A percentile compares a stretch with the other conserved stretches of the same genome.
These are phyloP conservation scores for Deroptyus accipitrinus DNA, from an alignment of 2,113 vertebrate genomes.

Conservation along the genomic window DNA sequence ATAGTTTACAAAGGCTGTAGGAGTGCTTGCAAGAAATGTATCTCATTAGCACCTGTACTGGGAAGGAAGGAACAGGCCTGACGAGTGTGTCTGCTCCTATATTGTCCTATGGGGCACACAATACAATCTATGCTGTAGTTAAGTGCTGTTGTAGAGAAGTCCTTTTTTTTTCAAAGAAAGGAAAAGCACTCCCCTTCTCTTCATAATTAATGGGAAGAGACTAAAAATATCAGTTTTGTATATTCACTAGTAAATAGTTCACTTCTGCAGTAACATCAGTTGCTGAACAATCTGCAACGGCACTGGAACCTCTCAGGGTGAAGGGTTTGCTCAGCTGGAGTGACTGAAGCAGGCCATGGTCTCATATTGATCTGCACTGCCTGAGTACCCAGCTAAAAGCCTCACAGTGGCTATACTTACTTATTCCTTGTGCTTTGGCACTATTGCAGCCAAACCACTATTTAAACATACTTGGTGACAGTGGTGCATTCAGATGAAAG, in stretches of 20 bases:
- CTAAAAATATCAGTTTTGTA: neutral
- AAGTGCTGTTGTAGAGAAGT: neutral
- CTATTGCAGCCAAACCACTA: neutral
- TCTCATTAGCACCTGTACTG: neutral
- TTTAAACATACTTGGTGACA: neutral
- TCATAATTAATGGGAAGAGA: neutral
- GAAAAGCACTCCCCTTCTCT: neutral
- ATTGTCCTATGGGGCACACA: neutral
- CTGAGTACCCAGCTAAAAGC: neutral
- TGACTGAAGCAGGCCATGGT: neutral
- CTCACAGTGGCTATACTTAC: neutral
- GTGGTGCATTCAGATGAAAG: neutral
- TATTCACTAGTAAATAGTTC: slow-evolving; percentile 11
- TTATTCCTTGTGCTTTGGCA: neutral
- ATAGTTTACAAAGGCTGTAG: neutral
- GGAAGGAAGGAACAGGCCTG: neutral
- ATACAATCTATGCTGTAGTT: neutral
- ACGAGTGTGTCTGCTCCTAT: neutral
- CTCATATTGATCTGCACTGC: neutral
- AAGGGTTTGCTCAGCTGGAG: neutral
- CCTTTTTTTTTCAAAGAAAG: neutral
- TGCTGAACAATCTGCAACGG: neutral
- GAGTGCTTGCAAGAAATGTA: neutral
- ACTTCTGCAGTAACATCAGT: neutral
- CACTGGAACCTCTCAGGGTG: neutral